Evolutionary conservation across 2,113 vertebrate species (phyloP).

Genomic region (Tachuris rubrigastra): DNA sequence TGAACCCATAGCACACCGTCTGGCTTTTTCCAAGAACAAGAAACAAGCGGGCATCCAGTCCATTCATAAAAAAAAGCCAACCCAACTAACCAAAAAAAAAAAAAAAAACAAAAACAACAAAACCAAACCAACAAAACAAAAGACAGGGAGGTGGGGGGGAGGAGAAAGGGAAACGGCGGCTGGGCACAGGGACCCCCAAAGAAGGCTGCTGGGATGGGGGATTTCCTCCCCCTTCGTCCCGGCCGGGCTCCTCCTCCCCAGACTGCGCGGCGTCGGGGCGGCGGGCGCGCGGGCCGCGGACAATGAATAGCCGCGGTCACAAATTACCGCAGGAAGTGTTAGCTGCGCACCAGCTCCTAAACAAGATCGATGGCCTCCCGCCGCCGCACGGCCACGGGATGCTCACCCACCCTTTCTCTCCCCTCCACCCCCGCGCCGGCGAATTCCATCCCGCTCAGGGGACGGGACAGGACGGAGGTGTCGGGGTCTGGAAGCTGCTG

Average conservation of each 20-base stretch:
- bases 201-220: not conserved
- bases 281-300: conserved; percentile 62
- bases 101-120: not conserved
- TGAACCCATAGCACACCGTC: not conserved
- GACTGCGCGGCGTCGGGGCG: conserved; percentile 82
- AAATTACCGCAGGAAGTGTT: conserved; percentile 73
- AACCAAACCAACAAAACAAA: not conserved
- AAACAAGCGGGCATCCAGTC: conserved; percentile 62
- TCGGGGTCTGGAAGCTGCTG: not conserved
- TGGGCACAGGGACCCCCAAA: conserved; percentile 44
- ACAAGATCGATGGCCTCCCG: conserved; percentile 69
- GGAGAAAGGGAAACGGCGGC: not conserved
- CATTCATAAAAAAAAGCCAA: conserved; percentile 77
- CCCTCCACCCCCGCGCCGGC: not conserved
- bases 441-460: not conserved
- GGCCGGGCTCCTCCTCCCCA: conserved; percentile 74
- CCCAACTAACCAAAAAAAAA: too few species aligned
- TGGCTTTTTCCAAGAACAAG: conserved; percentile 40
- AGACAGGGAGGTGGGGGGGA: too few species aligned
- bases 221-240: conserved; percentile 23
- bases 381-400: not conserved
- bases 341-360: conserved; percentile 15
- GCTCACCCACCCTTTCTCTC: not conserved
- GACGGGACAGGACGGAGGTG: not conserved
- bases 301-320: conserved; percentile 36